Evolutionary conservation across 1,140 invertebrate genomes (phyloP), one percentile per base, ranked within the genome.

Genomic region (Trachymyrmex cornetzi): DNA sequence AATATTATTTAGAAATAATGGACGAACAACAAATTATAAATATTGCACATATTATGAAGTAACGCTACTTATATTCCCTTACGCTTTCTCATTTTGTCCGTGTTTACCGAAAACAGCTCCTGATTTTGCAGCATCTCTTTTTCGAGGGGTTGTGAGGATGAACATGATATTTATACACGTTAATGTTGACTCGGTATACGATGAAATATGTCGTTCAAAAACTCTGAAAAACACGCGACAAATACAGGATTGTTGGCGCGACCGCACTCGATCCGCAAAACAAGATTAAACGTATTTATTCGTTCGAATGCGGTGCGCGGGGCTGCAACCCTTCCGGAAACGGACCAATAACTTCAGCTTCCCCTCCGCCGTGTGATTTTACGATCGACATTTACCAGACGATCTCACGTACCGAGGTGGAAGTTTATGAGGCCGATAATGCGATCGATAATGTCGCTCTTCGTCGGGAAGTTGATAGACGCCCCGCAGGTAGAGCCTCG

Each of bases 401-500:
- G 88, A 86, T 82, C 75, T 38, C 64, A 44, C 71, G 74, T 80
- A 86, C 72, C 88, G 12, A 81, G 64, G 80, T 90, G 77, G 88
- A 90, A 88, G 81, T 90, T 90, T 90, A 90, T 89, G 89, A 90
- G 86, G 59, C 89, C 79, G 89, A 88, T 90, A 88, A 90, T 90
- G 86, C 81, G 89, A 90, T 90, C 89, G 89, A 88, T 90, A 86
- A 88, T 87, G 89, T 88, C 89, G 74, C 89, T 88, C 89, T 88
- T 90, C 81, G 86, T 82, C 89, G 59, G 48, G 34, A 86, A 82
- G 81, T 79, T 80, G 88, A 90, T 89, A 69, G 86, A 85, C 88
- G 80, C 72, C 72, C 59, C 30, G 63, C 88, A 64, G 50, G 24
- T 67, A 64, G 22, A 27, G 66, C 44, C 50, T 55, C 57, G 63